These are phyloP conservation scores for Rhynchophorus ferrugineus DNA, from an alignment of 1,140 invertebrate species.

Conservation along the genomic window DNA sequence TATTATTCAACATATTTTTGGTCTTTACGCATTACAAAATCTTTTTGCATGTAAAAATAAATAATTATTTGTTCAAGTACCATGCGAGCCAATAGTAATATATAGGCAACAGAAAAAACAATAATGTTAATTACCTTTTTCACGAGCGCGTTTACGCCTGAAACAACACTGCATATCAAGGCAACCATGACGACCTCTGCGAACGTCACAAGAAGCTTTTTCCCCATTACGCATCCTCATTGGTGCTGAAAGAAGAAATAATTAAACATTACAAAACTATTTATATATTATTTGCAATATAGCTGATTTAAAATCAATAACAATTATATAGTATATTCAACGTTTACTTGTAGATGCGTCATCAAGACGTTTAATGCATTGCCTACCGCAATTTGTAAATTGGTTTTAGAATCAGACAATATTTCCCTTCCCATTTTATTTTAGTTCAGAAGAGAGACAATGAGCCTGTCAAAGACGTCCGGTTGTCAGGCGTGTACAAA, in stretches of 20 bases:
- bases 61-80: background rate
- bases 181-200: constrained; percentile 25
- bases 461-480: no score
- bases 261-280: background rate
- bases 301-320: background rate
- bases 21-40: no score
- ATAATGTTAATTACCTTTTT: constrained; percentile 37
- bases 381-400: no score
- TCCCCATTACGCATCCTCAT: constrained; percentile 38
- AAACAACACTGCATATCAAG: constrained; percentile 24
- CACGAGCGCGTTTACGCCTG: constrained; percentile 28
- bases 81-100: no score
- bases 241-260: constrained; percentile 30
- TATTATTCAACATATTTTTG: background rate
- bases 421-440: no score
- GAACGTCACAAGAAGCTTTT: constrained; percentile 25
- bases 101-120: no score
- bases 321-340: no score
- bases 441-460: no score
- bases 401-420: no score
- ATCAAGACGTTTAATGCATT: no score
- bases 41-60: background rate
- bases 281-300: background rate
- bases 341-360: no score
- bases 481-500: no score